Base-by-base conservation (phyloP, 1,140 invertebrate genomes). In the Philopotamus ludificatus region DNA sequence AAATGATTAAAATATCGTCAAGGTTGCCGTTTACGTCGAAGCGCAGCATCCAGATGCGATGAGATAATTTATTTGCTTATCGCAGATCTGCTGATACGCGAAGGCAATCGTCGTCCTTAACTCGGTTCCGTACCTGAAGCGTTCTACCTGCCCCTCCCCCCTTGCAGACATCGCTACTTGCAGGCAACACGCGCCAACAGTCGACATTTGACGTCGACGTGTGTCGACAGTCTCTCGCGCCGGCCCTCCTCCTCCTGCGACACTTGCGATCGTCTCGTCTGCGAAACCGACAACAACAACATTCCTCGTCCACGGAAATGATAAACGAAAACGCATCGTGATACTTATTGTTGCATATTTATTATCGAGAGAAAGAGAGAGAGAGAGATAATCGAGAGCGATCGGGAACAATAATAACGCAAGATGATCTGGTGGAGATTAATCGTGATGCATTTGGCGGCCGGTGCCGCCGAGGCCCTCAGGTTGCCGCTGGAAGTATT, bases 401-500 rank as follows among this genome's bases (percentile, higher is more conserved):
- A 34, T 34, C 28, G 12, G 28, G 28, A 34, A 34, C 4, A 34
- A 34, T 4, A 12, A 12, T 7, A 34, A 12, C 28, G 28, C 28
- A 12, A 34, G 28, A 34, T 34, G 28, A 4, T 60, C 42, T 60
- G 42, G 57, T 26, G 18, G 21, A 34, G 10, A 23, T n/a, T 44
- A 28, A 51, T 60, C 45, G 15, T 61, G 1, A 28, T 59, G 53
- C 60, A 62, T 20, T 9, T 60, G 41, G 60, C 26, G 21, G n/a
- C 58, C 3, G 51, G 12, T 2, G 28, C 28, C 12, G 58, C 23
- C 7, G 28, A 15, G 7, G 59, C 58, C 4, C 15, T 69, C 12
- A 22, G 67, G 44, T 39, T 69, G 1, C 67, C 67, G 3, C 34
- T 69, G 59, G 67, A 69, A 39, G 63, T 66, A 10, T 69, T 61